Percentiles rank a stretch among this genome's conserved stretches.
Conservation (phyloP, 2,888 invertebrate genomes). For the Hymenopus coronatus region DNA sequence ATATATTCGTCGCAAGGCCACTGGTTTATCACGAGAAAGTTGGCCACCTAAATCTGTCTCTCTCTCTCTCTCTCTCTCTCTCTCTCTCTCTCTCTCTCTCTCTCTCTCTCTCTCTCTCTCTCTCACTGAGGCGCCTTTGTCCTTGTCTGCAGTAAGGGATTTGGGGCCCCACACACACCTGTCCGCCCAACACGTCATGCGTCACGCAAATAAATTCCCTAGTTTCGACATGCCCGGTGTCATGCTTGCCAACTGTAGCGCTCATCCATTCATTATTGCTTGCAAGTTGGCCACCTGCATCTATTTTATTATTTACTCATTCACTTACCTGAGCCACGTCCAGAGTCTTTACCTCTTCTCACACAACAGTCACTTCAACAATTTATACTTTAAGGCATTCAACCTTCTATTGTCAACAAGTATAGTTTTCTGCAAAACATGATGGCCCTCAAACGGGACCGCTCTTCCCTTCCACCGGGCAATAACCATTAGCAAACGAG, state of each 20-base stretch:
- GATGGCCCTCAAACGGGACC: too few relatives aligned
- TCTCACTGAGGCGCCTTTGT: background rate
- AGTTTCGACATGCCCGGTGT: background rate
- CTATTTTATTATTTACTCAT: too few relatives aligned
- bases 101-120: background rate
- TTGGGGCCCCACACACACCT: background rate
- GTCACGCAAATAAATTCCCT: background rate
- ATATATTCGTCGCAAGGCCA: background rate
- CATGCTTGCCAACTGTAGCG: background rate
- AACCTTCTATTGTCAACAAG: too few relatives aligned
- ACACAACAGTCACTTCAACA: too few relatives aligned
- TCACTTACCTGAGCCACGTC: too few relatives aligned
- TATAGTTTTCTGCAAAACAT: too few relatives aligned
- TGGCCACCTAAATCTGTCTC: background rate
- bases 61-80: background rate
- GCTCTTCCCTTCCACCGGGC: too few relatives aligned
- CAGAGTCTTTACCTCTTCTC: too few relatives aligned
- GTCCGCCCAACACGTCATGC: background rate
- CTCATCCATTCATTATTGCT: background rate
- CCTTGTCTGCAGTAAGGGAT: too few relatives aligned
- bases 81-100: background rate
- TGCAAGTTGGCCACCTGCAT: background rate
- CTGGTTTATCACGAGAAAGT: background rate
- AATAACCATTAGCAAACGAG: too few relatives aligned
- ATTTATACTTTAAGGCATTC: too few relatives aligned